Base-by-base conservation (phyloP, 2,797 vertebrate species). In the Calcarius lapponicus region DNA sequence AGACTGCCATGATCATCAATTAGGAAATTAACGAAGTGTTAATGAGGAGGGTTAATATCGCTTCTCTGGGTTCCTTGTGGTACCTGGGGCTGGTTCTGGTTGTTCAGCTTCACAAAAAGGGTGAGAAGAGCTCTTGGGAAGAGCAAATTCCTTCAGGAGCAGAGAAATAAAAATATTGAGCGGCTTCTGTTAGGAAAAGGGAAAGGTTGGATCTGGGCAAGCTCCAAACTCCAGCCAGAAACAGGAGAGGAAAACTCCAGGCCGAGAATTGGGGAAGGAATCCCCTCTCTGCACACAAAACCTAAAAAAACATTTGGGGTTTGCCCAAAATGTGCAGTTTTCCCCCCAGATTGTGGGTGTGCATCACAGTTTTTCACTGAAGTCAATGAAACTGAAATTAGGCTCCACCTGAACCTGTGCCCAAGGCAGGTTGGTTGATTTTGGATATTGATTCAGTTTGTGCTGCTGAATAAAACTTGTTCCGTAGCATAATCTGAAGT, bases 331-430 rank as follows among this genome's bases (percentile, higher is more conserved):
- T 13, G 10, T 32, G 38, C 20, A 17, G 1, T 40, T 26, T n/a
- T 0, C 10, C 34, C 31, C 17, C 26, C 11, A 4, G 22, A 28
- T 8, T 26, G 15, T 40, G 26, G 18, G 2, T 7, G 1, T 4
- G 5, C 2, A 5, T 36, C 45, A 48, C 10, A 20, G 3, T 15
- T 56, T 40, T 69, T 72, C 58, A 26, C 3, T 22, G 0, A 15
- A 3, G 29, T 61, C 64, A 26, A 12, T 25, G 22, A 28, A 76
- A 38, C 10, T 9, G n/a, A 31, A 57, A 2, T 58, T 3, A 7
- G 48, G 10, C 2, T 26, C 19, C n/a, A 18, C 24, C 62, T 40
- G 24, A 72, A 22, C 2, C 40, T 18, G 2, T 11, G 15, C 57
- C 53, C 11, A 2, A 38, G n/a, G 31, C 17, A 4, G n/a, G 15